Evolutionary conservation across 1,140 invertebrate species (phyloP), one percentile per base, ranked within the genome.

Genomic region (Euwallacea similis): DNA sequence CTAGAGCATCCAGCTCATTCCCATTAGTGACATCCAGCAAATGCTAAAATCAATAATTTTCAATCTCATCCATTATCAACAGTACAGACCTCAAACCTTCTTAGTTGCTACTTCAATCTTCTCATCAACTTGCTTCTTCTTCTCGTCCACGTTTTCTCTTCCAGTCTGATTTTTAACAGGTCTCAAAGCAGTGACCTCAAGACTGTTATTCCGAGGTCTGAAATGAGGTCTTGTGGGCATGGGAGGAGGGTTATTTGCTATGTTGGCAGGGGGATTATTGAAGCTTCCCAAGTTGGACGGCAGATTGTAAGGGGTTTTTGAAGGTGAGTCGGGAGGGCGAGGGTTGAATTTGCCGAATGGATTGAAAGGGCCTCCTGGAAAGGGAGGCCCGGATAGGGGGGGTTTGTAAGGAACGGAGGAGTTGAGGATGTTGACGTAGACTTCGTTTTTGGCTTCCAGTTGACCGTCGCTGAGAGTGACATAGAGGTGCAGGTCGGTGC

Each of bases 381-480:
- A 69, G 13, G 71, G 60, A 8, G 65, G 76, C 60, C 33, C 55
- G 44, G 62, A 64, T 33, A 46, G 69, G 66, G 42, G 53, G 7
- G 80, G 66, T 77, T 79, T 63, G 77, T 78, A 59, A 76, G 78
- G 55, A 73, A 78, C 58, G 15, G 77, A 74, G 7, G 79, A 76
- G 43, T 83, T 82, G 7, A 85, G 70, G 33, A 91, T 89, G 67
- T 87, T 86, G 7, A 89, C 89, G 76, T 83, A 88, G 8, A 91
- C 89, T 81, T 91, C 90, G n/a, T 85, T 87, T 80, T 92, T 92
- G 4, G 88, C 85, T 15, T 85, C 85, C 7, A 89, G 80, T 44
- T 86, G 81, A 11, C 90, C 90, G 80, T 91, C 89, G 8, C 85
- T 86, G 6, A 88, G 88, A 9, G 89, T 90, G 50, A 92, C 89